Base-by-base conservation (phyloP, 2,888 invertebrate species). In the Morpho helenor region DNA sequence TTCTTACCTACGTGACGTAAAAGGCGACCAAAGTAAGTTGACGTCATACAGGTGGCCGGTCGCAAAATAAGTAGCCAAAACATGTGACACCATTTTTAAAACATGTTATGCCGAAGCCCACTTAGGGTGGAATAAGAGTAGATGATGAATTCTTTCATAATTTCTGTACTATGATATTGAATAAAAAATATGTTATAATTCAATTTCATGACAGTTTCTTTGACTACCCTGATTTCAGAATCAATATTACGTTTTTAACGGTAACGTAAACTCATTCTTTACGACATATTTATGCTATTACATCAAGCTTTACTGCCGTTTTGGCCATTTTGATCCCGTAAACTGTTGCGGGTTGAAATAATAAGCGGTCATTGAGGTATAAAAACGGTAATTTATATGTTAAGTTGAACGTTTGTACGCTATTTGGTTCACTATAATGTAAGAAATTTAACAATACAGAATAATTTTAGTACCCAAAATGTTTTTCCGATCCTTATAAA, bases 341-440 rank as follows among this genome's bases (percentile, higher is more conserved):
- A 75, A 73, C 67, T 69, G 70, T 64, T 69, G 70, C 70, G 65
- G 65, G 63, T 64, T 64, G 68, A 69, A 72, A 72, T 72, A 75
- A 76, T 69, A 62, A 63, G 65, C 61, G 61, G 61, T 60, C 62
- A 60, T 65, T 63, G 59, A 62, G 59, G 50, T 59, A 66, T 62
- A 68, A 68, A 67, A 64, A 57, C 39, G 63, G 68, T 60, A 71
- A 42, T 75, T 74, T 74, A 73, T 74, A 69, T 65, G 71, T 65
- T 71, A 73, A 73, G 66, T 73, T 73, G 43, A 46, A 55, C 52
- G 42, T 48, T 47, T 43, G 40, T 59, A 52, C 43, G 40, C 52
- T 16, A 46, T 58, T 57, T 48, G 39, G 8, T 51, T 54, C 23
- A 9, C 31, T 48, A n/a, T 39, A 54, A 10, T 7, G 53, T 47